Evolutionary conservation across 1,140 invertebrate species (phyloP), one percentile per base, ranked within the genome.

Genomic region (Solenopsis fugax): DNA sequence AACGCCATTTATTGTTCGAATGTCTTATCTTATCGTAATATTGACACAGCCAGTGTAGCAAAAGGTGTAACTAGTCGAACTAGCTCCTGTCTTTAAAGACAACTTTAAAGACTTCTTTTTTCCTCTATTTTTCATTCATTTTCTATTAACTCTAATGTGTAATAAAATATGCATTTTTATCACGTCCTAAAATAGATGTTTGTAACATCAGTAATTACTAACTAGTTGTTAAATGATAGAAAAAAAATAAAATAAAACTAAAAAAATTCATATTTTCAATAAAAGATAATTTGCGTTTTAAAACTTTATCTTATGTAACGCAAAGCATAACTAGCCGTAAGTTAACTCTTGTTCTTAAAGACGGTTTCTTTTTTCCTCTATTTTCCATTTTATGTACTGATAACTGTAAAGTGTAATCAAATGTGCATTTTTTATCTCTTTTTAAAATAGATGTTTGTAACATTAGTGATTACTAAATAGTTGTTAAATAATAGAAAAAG

Each of bases 11-110:
- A 37, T 48, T 3, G 7, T 54, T 84, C 18, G 45, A 77, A 4
- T 34, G 24, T 5, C 58, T 65, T 50, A 85, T 65, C 48, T 78
- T 85, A 67, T 65, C 21, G 34, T 9, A 37, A 85, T 64, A 37
- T 82, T 71, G 37, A 45, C n/a, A 41, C 4, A 24, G n/a, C 24
- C 34, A 48, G 10, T 21, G 12, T 34, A 16, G 13, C 6, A 4
- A 34, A 82, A 82, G 3, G 2, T 1, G 4, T 67, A n/a, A 65
- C 29, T 75, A 41, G 13, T 4, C 4, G 18, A 71, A 50, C 13
- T 62, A 60, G 12, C 37, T 52, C 48, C 7, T 24, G 18, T 78
- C 7, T 13, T 60, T 48, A 54, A 13, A 13, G 16, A 48, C 7
- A 21, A 13, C 4, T 41, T 21, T 16, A 3, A 45, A 29, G 29